Base-by-base conservation (phyloP, 2,888 invertebrate genomes). In the Corythucha ciliata region DNA sequence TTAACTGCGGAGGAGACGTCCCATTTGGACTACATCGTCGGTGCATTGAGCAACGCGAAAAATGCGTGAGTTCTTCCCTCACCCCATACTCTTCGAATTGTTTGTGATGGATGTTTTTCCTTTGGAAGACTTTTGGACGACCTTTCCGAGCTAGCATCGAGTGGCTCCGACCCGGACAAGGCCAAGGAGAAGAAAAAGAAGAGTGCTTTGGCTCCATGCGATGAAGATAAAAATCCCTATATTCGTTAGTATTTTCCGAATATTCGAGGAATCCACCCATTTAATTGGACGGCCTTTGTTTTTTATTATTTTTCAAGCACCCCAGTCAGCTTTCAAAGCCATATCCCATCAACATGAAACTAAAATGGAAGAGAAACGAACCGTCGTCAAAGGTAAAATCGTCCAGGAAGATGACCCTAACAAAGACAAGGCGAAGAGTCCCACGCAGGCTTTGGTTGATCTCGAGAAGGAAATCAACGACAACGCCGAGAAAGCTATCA, bases 1-100 rank as follows among this genome's bases (percentile, higher is more conserved):
- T 70, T 81, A 6, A 79, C 78, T 61, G 77, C 78, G 62, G 82
- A 83, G 65, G 77, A 80, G 57, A 69, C 68, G 4, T 68, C 64
- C 8, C 55, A 53, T n/a, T 24, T 50, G 3, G 58, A 58, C 18
- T 8, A 67, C 64, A 56, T 64, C 63, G 22, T 51, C 14, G 20
- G 52, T 20, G 42, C 25, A 18, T 16, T 50, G 3, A 44, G 24
- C 1, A 32, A 41, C 22, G 8, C 29, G n/a, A 49, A 49, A n/a
- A 33, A 49, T 5, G 29, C 16, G 49, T 49, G n/a, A 49, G 40
- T 41, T 20, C 14, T 41, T 20, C 14, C 3, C 7, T 18, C 3
- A 42, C 16, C 8, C 16, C n/a, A 5, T 25, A 16, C 27, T n/a
- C 14, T 22, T 25, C 21, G n/a, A 26, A 20, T 37, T 37, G 20